Evolutionary conservation across 1,140 invertebrate genomes (phyloP).

Genomic region (Formica exsecta): DNA sequence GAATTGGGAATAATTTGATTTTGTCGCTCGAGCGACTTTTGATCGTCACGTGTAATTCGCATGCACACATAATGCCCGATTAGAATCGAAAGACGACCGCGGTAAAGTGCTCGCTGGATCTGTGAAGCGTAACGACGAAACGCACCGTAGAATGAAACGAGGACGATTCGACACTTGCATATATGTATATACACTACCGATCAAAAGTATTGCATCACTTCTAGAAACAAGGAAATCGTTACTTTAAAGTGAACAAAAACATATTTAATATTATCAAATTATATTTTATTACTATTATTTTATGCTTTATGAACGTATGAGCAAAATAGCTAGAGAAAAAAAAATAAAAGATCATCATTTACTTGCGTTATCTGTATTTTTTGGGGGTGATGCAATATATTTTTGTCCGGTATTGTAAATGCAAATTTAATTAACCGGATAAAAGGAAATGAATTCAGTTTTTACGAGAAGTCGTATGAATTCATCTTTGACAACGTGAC

Average conservation of each 20-base stretch:
- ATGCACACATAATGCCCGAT: constrained; percentile 55
- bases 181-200: too few relatives aligned
- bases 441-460: constrained; percentile 7
- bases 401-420: too few relatives aligned
- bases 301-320: too few relatives aligned
- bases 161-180: constrained; percentile 22
- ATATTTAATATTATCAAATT: too few relatives aligned
- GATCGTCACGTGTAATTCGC: constrained; percentile 40
- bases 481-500: neutral
- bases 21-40: constrained; percentile 6
- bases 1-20: constrained; percentile 52
- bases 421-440: constrained; percentile 46
- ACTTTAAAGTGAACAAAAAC: too few relatives aligned
- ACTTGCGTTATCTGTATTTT: too few relatives aligned
- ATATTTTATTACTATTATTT: too few relatives aligned
- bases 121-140: constrained; percentile 13
- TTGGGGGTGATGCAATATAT: too few relatives aligned
- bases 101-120: constrained; percentile 26
- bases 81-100: constrained; percentile 50
- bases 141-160: constrained; percentile 28
- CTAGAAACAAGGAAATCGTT: too few relatives aligned
- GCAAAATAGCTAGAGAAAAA: too few relatives aligned
- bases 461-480: neutral
- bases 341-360: too few relatives aligned
- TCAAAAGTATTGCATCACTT: too few relatives aligned